Evolutionary conservation across 2,797 vertebrate species (phyloP).

Genomic region (Pachyuromys duprasi): DNA sequence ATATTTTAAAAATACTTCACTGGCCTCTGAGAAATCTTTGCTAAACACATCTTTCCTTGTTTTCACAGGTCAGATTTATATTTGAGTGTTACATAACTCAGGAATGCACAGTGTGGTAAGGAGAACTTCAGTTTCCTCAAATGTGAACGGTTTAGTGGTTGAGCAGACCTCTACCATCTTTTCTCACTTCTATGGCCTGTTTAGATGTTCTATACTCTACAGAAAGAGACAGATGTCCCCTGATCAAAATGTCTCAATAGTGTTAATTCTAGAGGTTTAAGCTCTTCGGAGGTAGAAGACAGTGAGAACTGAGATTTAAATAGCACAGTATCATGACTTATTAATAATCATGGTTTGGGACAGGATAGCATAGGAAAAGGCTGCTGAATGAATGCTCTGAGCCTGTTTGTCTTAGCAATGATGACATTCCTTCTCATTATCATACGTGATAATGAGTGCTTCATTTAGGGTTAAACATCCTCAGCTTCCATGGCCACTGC

Average conservation of each 20-base stretch:
- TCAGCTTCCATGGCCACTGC: background rate
- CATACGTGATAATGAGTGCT: background rate
- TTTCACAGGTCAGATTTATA: background rate
- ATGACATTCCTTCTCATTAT: conserved; percentile 14
- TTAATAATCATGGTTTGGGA: background rate
- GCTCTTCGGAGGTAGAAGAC: background rate
- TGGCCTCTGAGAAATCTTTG: background rate
- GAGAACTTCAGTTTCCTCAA: background rate
- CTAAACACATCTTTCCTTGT: conserved; percentile 47
- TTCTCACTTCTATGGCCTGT: conserved; percentile 7
- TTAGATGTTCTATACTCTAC: background rate
- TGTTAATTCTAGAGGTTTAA: background rate
- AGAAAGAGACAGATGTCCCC: background rate
- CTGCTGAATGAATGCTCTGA: conserved; percentile 14
- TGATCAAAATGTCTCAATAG: background rate
- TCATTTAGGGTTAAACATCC: background rate
- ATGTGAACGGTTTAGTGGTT: background rate
- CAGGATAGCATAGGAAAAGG: background rate
- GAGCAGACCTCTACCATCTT: background rate
- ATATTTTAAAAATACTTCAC: conserved; percentile 4
- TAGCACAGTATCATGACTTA: conserved; percentile 1
- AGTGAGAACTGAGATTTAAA: background rate
- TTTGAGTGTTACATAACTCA: conserved; percentile 5
- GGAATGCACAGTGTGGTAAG: background rate
- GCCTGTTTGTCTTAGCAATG: background rate